Percentiles rank a stretch among this genome's conserved stretches.
Evolutionary conservation across 2,888 invertebrate genomes (phyloP).

Genomic region (Parasteatoda lunata): DNA sequence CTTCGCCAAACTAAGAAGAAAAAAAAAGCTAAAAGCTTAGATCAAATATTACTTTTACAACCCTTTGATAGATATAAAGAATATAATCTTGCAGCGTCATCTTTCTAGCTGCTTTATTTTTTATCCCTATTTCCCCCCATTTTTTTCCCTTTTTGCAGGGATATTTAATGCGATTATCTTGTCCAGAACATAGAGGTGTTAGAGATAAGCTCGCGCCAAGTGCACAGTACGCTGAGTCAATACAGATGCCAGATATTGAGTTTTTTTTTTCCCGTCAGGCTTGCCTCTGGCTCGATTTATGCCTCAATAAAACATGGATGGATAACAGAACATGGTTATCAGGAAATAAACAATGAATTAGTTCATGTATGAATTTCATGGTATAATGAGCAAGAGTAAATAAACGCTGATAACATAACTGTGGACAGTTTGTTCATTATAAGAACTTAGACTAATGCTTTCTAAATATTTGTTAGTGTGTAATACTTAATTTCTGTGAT

Average conservation of each 20-base stretch:
- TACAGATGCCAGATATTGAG: constrained; percentile 27
- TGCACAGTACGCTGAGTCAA: constrained; percentile 20
- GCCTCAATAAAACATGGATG: background rate
- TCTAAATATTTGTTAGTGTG: no score
- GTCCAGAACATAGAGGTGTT: constrained; percentile 16
- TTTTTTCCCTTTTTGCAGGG: constrained; percentile 13
- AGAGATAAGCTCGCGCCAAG: constrained; percentile 30
- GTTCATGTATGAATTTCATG: no score
- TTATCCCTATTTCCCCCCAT: background rate
- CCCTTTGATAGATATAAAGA: background rate
- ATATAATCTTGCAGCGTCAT: background rate
- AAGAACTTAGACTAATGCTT: no score
- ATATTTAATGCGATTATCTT: constrained; percentile 47
- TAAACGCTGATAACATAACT: no score
- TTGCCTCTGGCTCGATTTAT: background rate
- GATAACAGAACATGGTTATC: background rate
- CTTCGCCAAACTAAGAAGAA: background rate
- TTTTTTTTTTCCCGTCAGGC: background rate
- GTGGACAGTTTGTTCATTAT: no score
- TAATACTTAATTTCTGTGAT: no score
- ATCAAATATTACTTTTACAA: background rate
- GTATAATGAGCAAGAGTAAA: no score
- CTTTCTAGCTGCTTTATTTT: background rate
- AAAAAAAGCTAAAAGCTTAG: background rate
- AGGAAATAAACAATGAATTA: no score